Evolutionary conservation across 2,888 invertebrate genomes (phyloP).

Genomic region (Laothoe populi): DNA sequence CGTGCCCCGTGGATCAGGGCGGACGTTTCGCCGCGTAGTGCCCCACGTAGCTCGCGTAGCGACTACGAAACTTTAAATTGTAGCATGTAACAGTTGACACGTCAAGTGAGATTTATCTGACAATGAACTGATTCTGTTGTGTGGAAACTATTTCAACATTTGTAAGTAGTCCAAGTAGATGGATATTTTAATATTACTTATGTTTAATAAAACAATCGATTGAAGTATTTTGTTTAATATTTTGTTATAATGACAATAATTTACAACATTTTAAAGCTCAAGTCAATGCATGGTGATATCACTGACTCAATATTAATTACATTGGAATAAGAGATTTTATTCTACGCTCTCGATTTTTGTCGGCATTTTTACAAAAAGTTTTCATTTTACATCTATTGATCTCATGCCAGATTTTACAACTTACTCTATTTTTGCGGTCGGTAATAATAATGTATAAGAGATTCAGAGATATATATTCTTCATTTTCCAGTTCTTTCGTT

Average conservation of each 20-base stretch:
- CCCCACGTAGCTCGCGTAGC: slow-evolving; percentile 47
- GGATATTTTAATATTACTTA: neutral
- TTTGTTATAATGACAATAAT: neutral
- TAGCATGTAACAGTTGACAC: slow-evolving; percentile 43
- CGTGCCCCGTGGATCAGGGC: slow-evolving; percentile 68
- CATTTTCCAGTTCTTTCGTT: slow-evolving; percentile 59
- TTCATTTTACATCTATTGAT: too few species aligned
- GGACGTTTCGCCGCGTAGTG: slow-evolving; percentile 69
- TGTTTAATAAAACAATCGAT: neutral
- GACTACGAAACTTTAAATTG: slow-evolving; percentile 48
- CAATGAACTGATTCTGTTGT: slow-evolving; percentile 29
- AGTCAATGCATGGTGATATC: too few species aligned
- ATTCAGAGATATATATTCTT: too few species aligned
- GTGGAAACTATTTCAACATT: slow-evolving; percentile 21
- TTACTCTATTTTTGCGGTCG: too few species aligned
- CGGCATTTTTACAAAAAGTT: too few species aligned
- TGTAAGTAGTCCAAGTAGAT: slow-evolving; percentile 23
- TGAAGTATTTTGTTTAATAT: too few species aligned
- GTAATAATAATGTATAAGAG: too few species aligned
- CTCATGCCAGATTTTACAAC: too few species aligned
- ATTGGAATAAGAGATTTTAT: neutral
- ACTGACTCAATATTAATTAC: too few species aligned
- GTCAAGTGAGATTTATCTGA: slow-evolving; percentile 25
- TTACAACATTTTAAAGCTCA: too few species aligned
- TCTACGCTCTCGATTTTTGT: too few species aligned